Conservation (phyloP, 1,140 invertebrate genomes). For the Mamestra configurata region DNA sequence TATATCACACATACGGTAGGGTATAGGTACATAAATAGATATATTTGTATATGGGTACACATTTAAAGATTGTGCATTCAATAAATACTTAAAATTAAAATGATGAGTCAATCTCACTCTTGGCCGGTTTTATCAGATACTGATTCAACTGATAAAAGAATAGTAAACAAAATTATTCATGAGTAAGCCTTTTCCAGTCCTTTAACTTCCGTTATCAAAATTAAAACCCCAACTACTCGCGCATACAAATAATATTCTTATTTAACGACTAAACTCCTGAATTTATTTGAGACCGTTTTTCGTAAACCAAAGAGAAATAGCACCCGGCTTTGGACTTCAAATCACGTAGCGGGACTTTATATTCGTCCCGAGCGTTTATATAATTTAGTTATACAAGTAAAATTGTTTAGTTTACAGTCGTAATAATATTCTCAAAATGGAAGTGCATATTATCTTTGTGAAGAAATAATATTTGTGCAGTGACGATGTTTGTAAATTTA, state of each 20-base stretch:
- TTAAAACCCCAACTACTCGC: background rate
- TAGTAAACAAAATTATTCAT: too few relatives aligned
- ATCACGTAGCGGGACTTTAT: constrained; percentile 29
- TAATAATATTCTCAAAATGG: constrained; percentile 15
- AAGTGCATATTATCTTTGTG: constrained; percentile 17
- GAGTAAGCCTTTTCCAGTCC: too few relatives aligned
- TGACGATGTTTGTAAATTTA: background rate
- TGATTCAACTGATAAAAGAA: too few relatives aligned
- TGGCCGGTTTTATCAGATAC: too few relatives aligned
- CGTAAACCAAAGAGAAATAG: constrained; percentile 15
- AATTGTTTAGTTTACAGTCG: constrained; percentile 31
- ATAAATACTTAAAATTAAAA: too few relatives aligned
- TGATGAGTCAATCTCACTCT: too few relatives aligned
- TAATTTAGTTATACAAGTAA: constrained; percentile 38
- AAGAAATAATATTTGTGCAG: background rate
- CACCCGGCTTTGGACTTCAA: background rate
- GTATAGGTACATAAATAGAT: too few relatives aligned
- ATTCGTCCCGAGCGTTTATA: constrained; percentile 27
- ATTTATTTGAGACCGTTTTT: constrained; percentile 4
- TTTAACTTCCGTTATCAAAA: background rate
- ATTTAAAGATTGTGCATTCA: too few relatives aligned
- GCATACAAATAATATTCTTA: background rate
- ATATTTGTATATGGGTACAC: too few relatives aligned
- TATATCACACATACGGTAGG: too few relatives aligned
- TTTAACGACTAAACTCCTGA: background rate